Evolutionary conservation across 2,888 invertebrate species (phyloP).

Genomic region (Adineta ricciae): DNA sequence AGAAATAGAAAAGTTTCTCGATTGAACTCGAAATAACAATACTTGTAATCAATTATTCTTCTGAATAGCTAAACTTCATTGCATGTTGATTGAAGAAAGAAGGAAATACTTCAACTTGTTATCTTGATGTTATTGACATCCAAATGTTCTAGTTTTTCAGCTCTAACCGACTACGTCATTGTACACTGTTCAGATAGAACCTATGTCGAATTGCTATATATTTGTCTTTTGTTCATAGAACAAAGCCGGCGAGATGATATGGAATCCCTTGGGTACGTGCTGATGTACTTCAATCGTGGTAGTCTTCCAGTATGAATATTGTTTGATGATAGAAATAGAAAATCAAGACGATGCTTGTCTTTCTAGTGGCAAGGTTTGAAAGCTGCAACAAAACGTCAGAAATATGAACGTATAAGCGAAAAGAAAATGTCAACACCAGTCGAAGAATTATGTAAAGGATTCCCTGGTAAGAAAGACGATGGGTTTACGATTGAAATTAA

Average conservation of each 20-base stretch:
- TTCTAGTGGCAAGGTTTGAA: constrained; percentile 85
- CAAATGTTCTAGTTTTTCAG: too few species aligned
- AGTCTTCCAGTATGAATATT: constrained; percentile 65
- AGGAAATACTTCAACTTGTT: too few species aligned
- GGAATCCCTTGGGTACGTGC: constrained; percentile 94
- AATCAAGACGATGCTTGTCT: not conserved
- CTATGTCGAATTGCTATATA: too few species aligned
- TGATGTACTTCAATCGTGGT: constrained; percentile 98
- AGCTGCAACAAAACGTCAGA: constrained; percentile 95
- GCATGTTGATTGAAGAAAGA: too few species aligned
- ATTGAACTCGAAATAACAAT: too few species aligned
- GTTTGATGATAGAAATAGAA: too few species aligned
- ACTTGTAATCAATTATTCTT: too few species aligned
- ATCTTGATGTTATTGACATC: too few species aligned
- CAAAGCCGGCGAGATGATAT: constrained; percentile 94
- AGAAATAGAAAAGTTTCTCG: too few species aligned
- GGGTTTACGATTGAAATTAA: not conserved
- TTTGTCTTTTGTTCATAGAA: constrained; percentile 53
- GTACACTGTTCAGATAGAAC: too few species aligned
- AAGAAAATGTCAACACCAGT: constrained; percentile 97
- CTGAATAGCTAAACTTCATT: too few species aligned
- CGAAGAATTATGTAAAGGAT: constrained; percentile 63
- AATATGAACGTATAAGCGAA: constrained; percentile 97
- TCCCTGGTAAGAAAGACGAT: constrained; percentile 50
- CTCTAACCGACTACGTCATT: too few species aligned